A percentile compares a stretch with the other conserved stretches of the same genome.
These are phyloP conservation scores for Pissodes strobi DNA, from an alignment of 1,140 invertebrate genomes.

Conservation along the genomic window DNA sequence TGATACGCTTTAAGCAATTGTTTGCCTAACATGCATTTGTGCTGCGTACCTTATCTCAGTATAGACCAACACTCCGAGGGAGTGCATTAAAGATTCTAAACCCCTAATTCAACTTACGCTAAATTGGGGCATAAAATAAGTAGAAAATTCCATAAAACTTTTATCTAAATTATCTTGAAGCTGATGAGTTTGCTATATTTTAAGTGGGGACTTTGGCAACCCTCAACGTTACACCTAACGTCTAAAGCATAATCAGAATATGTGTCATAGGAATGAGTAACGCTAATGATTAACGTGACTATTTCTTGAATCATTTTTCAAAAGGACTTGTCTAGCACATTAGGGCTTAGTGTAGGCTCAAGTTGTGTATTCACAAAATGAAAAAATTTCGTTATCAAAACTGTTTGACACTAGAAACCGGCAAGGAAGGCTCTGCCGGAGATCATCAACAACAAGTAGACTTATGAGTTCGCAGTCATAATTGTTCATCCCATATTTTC, in stretches of 20 bases:
- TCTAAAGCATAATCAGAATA: too few species aligned
- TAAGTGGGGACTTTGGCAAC: neutral
- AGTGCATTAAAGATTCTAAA: conserved; percentile 16
- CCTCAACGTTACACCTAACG: neutral
- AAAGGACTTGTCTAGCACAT: neutral
- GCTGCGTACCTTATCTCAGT: conserved; percentile 21
- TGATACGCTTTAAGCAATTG: conserved; percentile 22
- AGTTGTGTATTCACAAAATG: too few species aligned
- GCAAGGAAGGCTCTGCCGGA: too few species aligned
- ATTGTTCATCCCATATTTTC: too few species aligned
- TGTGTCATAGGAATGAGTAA: too few species aligned
- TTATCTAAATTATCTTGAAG: neutral
- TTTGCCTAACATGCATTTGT: conserved; percentile 17
- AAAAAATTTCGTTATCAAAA: too few species aligned
- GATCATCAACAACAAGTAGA: too few species aligned
- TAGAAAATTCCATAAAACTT: neutral
- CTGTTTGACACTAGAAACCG: too few species aligned
- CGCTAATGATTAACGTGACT: neutral
- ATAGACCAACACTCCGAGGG: conserved; percentile 6
- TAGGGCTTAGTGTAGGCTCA: neutral
- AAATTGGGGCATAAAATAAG: conserved; percentile 2
- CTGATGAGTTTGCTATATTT: neutral
- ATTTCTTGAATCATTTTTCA: neutral
- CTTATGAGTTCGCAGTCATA: too few species aligned
- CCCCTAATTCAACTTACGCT: conserved; percentile 16